Percentiles rank a stretch among this genome's conserved stretches.
phyloP scores from a whole-genome alignment of 2,888 invertebrate genomes.

The Nymphalis polychloros region DNA sequence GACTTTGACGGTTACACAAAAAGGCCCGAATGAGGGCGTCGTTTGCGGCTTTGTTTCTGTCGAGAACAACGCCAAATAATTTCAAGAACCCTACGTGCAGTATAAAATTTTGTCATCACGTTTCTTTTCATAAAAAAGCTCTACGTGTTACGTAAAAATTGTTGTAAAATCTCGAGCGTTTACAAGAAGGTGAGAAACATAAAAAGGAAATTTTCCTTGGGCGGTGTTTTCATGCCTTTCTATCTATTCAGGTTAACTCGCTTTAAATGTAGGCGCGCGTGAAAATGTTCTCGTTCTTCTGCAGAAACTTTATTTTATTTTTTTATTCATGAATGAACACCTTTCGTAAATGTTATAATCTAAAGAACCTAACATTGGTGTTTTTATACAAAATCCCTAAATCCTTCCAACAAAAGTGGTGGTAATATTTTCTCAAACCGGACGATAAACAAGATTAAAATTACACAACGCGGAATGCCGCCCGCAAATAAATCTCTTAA shows the following conservation, averaged over 20 bases:
- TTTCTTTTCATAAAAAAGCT: constrained; percentile 1
- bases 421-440: constrained; percentile 27
- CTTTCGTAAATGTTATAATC: constrained; percentile 16
- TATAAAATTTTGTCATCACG: constrained; percentile 3
- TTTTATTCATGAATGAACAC: constrained; percentile 7
- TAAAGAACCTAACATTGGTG: background rate
- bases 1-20: constrained; percentile 27
- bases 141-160: constrained; percentile 12
- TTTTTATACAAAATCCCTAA: constrained; percentile 10
- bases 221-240: constrained; percentile 24
- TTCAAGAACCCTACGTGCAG: constrained; percentile 7
- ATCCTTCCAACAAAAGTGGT: constrained; percentile 18
- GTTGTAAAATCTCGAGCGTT: constrained; percentile 11
- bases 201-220: constrained; percentile 26
- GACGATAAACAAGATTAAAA: constrained; percentile 68
- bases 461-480: constrained; percentile 54
- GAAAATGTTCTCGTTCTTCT: constrained; percentile 24
- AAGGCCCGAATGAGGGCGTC: constrained; percentile 16
- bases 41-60: constrained; percentile 18
- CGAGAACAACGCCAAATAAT: constrained; percentile 21
- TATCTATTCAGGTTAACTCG: constrained; percentile 35
- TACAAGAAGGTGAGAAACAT: constrained; percentile 23
- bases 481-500: constrained; percentile 54
- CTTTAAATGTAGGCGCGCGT: constrained; percentile 25
- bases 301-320: constrained; percentile 17